Evolutionary conservation across 1,140 invertebrate species (phyloP), one percentile per base, ranked within the genome.

Genomic region (Drosophila arizonae): DNA sequence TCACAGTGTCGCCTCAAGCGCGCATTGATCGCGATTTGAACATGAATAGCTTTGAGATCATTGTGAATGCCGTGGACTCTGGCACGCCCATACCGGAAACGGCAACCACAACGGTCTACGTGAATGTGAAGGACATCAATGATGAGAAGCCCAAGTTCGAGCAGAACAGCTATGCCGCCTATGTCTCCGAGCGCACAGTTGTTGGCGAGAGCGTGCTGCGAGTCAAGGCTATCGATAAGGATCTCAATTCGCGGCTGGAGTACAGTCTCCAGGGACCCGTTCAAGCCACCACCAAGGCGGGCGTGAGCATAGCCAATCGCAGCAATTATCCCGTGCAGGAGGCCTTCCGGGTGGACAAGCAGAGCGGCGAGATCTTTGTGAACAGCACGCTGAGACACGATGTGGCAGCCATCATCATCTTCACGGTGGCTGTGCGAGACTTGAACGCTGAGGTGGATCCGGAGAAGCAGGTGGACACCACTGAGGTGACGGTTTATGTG

Each of bases 101-200:
- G 0, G 95, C 95, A 0, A 95, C 95, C 0, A 95, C 96, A 0
- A 95, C 94, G 2, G 94, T 96, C 0, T 94, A 94, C 43, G 94
- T 97, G 1, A 94, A 94, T 28, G 94, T 97, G 11, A 91, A 94
- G 71, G 96, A 97, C 86, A 95, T 97, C 0, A 97, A 97, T 72
- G 96, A 98, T 84, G 96, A 97, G 81, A 94, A 95, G 11, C 97
- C 97, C 0, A 93, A 90, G 68, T 98, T 97, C 65, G 93, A 95
- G 73, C 93, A 94, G 26, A 93, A 93, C 1, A 93, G 93, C 30
- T 95, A 94, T 77, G 93, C 95, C 8, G 92, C 94, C 46, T 95
- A 96, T 61, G 94, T 96, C 10, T 95, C 95, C 0, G 95, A 96
- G 90, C 93, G 94, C 84, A 94, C 94, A 1, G 92, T 94, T 63